Conservation (phyloP, 2,888 invertebrate species). For the Amphipoea oculea region DNA sequence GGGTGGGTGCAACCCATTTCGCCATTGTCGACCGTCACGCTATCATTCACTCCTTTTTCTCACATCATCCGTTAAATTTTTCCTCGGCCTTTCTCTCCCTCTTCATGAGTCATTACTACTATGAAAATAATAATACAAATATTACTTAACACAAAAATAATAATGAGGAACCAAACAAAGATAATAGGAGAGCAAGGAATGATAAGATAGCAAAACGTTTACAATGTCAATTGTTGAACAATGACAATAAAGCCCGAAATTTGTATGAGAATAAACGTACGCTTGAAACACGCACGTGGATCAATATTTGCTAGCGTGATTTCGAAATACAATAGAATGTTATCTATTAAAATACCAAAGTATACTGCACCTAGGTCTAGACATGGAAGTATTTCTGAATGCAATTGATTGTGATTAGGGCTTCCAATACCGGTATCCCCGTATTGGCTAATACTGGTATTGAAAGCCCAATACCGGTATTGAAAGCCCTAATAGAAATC, state of each 20-base stretch:
- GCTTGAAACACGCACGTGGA: conserved; percentile 25
- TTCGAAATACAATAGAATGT: conserved; percentile 28
- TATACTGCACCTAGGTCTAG: background rate
- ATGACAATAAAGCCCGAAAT: conserved; percentile 29
- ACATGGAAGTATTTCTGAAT: background rate
- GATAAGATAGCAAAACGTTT: conserved; percentile 29
- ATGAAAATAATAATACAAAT: conserved; percentile 7
- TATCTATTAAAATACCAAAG: conserved; percentile 10
- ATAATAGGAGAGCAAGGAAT: conserved; percentile 15
- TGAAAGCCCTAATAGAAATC: too few relatives aligned
- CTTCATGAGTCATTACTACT: background rate
- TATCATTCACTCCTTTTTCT: background rate
- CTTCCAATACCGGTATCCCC: too few relatives aligned
- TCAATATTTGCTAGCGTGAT: conserved; percentile 47
- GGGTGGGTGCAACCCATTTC: too few relatives aligned
- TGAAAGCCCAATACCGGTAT: too few relatives aligned
- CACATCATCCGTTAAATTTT: background rate
- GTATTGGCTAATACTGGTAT: too few relatives aligned
- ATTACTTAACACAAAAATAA: background rate
- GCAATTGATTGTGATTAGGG: background rate
- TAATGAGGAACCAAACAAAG: background rate
- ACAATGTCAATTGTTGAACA: conserved; percentile 28
- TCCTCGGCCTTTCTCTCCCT: background rate
- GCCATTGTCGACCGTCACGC: too few relatives aligned
- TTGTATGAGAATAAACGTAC: conserved; percentile 11